A percentile compares a stretch with the other conserved stretches of the same genome.
phyloP scores from a whole-genome alignment of 2,888 invertebrate species.

The Gonocerus acuteangulatus region DNA sequence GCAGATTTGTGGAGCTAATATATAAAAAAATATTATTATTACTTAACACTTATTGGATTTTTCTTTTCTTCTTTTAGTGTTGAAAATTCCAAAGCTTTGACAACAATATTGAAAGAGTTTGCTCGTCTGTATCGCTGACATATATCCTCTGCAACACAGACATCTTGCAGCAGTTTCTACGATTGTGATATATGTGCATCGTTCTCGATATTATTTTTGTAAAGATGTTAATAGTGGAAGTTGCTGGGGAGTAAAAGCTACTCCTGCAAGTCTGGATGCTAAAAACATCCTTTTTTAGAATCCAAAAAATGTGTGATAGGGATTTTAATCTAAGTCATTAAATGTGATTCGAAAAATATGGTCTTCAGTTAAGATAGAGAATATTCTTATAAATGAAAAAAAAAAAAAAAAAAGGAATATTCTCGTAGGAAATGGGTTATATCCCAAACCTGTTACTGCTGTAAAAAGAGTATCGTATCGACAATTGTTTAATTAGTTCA shows the following conservation, averaged over 20 bases:
- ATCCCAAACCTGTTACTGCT: not conserved
- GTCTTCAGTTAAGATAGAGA: too few species aligned
- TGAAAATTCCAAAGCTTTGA: conserved; percentile 39
- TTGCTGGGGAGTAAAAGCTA: too few species aligned
- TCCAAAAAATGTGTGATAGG: too few species aligned
- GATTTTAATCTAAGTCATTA: too few species aligned
- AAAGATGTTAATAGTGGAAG: too few species aligned
- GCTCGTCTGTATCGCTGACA: conserved; percentile 76
- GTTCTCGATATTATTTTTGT: not conserved
- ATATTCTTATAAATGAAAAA: not conserved
- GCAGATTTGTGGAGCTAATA: too few species aligned
- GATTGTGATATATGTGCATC: not conserved
- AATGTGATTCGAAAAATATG: too few species aligned
- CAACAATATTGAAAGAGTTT: conserved; percentile 72
- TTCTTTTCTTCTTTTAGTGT: conserved; percentile 21
- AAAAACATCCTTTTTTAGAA: too few species aligned
- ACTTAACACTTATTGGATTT: too few species aligned
- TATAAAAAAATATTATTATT: too few species aligned
- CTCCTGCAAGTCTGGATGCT: too few species aligned
- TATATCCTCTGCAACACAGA: not conserved
- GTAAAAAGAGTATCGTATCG: too few species aligned
- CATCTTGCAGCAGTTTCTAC: not conserved
- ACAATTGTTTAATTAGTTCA: conserved; percentile 3
- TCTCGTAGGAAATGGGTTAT: not conserved
- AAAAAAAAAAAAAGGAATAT: not conserved